Conservation (phyloP, 2,113 vertebrate species). For the Tylochromis polylepis region DNA sequence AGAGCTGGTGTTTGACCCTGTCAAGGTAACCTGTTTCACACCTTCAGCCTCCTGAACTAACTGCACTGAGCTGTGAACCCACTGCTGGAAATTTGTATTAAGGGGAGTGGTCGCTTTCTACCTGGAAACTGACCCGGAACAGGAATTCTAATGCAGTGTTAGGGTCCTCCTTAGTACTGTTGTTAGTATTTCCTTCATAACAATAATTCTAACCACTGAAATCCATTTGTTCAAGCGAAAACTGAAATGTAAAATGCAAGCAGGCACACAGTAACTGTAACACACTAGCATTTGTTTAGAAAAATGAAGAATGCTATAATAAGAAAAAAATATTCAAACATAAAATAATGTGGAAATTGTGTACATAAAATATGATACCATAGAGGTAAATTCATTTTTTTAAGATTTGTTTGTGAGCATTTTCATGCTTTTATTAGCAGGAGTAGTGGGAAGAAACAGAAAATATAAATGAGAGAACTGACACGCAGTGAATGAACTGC, state of each 20-base stretch:
- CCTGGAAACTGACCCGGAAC: not conserved
- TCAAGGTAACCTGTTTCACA: slow-evolving; percentile 60
- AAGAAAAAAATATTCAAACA: not conserved
- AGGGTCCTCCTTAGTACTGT: not conserved
- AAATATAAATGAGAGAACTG: not conserved
- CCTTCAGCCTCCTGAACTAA: slow-evolving; percentile 45
- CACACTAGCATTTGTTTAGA: not conserved
- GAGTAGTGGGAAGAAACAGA: not conserved
- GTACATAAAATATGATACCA: not conserved
- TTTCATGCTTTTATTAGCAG: not conserved
- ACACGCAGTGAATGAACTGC: not conserved
- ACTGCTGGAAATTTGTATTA: not conserved
- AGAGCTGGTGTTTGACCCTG: slow-evolving; percentile 65
- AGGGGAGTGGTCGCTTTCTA: not conserved
- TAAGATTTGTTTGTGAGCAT: not conserved
- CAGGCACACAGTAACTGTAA: no score
- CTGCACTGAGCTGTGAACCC: slow-evolving; percentile 27
- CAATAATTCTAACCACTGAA: not conserved
- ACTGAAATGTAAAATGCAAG: not conserved
- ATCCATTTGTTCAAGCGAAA: not conserved
- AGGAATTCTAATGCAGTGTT: not conserved
- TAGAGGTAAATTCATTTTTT: not conserved
- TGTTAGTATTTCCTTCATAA: not conserved
- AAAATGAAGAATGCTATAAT: not conserved
- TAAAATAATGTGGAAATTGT: not conserved